phyloP scores from a whole-genome alignment of 2,888 invertebrate species.

The Lampropteryx suffumata region DNA sequence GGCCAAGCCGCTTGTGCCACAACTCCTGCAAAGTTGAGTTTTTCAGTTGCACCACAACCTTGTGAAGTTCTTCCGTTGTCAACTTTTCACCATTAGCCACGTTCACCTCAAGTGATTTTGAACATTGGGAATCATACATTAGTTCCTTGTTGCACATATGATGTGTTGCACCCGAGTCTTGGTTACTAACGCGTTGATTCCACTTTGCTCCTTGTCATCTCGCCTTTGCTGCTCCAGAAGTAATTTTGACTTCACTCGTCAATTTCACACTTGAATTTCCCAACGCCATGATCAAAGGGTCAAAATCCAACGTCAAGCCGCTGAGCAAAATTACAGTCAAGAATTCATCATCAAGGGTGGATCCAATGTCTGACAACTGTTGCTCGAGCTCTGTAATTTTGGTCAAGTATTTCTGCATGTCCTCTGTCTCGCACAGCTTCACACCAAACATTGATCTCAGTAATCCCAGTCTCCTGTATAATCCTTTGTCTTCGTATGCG shows the following conservation, averaged over 20 bases:
- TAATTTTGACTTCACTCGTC: neutral
- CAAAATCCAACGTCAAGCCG: neutral
- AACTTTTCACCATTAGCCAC: neutral
- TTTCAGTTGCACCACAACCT: neutral
- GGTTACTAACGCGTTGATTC: neutral
- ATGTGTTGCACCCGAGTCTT: neutral
- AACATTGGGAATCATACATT: neutral
- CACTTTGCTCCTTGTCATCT: neutral
- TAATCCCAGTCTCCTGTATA: neutral
- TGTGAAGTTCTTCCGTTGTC: neutral
- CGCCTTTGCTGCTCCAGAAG: neutral
- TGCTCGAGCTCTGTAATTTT: neutral
- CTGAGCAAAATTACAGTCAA: neutral
- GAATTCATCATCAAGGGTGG: neutral
- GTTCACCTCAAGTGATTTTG: neutral
- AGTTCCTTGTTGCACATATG: neutral
- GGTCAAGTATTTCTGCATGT: neutral
- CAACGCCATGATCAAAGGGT: neutral
- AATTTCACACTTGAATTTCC: neutral
- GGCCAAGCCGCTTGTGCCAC: neutral
- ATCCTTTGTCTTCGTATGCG: too few relatives aligned
- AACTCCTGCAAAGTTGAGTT: neutral
- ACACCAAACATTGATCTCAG: neutral
- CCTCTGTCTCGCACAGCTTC: neutral
- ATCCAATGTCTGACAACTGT: neutral